phyloP scores from a whole-genome alignment of 2,113 vertebrate species.

The Cettia cetti region DNA sequence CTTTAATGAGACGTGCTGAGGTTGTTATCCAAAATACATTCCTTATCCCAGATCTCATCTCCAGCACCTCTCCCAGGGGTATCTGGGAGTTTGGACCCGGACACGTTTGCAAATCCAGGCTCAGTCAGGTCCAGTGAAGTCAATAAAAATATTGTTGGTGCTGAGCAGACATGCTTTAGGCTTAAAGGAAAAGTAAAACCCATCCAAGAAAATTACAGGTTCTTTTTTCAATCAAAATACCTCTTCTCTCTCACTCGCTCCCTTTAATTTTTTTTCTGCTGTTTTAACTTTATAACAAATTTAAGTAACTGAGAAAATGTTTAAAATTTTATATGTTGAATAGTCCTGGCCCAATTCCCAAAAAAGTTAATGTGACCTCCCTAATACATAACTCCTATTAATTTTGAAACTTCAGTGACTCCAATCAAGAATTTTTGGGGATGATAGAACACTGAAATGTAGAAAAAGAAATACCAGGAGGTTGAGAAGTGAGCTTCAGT shows the following conservation, averaged over 20 bases:
- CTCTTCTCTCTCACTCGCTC: not conserved
- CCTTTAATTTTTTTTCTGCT: not conserved
- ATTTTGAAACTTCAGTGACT: not conserved
- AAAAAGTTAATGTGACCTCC: not conserved
- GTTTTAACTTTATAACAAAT: not conserved
- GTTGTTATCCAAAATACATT: conserved; percentile 18
- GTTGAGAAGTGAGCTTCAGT: not conserved
- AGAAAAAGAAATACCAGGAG: not conserved
- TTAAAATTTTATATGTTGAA: not conserved
- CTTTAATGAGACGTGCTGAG: conserved; percentile 23
- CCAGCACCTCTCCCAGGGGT: not conserved
- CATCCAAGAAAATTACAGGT: not conserved
- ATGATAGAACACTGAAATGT: not conserved
- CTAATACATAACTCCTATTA: not conserved
- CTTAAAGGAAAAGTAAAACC: not conserved
- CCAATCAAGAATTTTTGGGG: not conserved
- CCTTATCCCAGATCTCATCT: conserved; percentile 18
- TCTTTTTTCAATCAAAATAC: not conserved
- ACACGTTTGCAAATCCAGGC: not conserved
- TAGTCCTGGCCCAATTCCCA: not conserved
- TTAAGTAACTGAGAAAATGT: conserved; percentile 16
- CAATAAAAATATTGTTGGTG: not conserved
- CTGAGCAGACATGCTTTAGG: not conserved
- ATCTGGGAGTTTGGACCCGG: not conserved
- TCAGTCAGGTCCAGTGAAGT: not conserved